Percentiles rank a stretch among this genome's conserved stretches.
These are phyloP conservation scores for Pterostichus niger DNA, from an alignment of 2,888 invertebrate species.

Conservation along the genomic window DNA sequence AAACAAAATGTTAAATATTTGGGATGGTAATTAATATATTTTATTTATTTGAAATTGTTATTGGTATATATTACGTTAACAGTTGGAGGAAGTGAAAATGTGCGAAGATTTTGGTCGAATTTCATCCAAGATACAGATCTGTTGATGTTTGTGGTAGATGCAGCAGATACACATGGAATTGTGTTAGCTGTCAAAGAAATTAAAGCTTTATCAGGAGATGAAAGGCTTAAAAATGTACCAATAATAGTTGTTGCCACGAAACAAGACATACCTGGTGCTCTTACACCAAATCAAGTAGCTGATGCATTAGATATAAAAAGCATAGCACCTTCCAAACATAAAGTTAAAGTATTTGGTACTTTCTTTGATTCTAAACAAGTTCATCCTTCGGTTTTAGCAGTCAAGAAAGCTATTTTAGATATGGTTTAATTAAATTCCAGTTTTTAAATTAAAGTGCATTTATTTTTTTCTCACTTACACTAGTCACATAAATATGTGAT, in stretches of 20 bases:
- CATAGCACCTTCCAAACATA: conserved; percentile 74
- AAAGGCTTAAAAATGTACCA: conserved; percentile 74
- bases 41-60: background rate
- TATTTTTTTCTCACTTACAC: conserved; percentile 30
- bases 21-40: conserved; percentile 73
- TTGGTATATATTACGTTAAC: conserved; percentile 57
- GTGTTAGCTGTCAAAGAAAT: conserved; percentile 73
- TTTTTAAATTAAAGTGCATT: conserved; percentile 22
- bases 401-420: conserved; percentile 61
- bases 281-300: conserved; percentile 74
- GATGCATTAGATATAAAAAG: conserved; percentile 75
- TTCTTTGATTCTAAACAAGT: conserved; percentile 56
- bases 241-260: conserved; percentile 76
- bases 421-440: conserved; percentile 43
- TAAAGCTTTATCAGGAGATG: conserved; percentile 75
- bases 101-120: conserved; percentile 74
- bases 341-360: conserved; percentile 73
- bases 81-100: conserved; percentile 75
- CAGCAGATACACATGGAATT: conserved; percentile 73
- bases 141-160: conserved; percentile 76
- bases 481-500: conserved; percentile 27
- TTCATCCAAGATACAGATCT: conserved; percentile 76
- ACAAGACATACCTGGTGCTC: conserved; percentile 74
- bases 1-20: conserved; percentile 73
- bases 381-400: conserved; percentile 52